Evolutionary conservation across 2,888 invertebrate genomes (phyloP).

Genomic region (Ennomos quercinarius): DNA sequence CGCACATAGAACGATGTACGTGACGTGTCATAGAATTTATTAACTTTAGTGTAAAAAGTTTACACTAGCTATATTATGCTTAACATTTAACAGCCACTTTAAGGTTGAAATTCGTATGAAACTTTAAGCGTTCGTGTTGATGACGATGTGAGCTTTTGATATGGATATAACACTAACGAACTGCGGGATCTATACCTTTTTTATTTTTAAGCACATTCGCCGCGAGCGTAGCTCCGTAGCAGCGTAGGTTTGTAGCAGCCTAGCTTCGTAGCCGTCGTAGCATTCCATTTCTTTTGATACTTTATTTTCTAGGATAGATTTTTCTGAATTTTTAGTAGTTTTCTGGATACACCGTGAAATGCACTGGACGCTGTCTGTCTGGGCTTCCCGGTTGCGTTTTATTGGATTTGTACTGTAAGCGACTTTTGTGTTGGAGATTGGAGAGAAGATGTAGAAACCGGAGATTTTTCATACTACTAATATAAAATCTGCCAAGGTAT

Average conservation of each 20-base stretch:
- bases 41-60: background rate
- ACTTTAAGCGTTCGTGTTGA: too few relatives aligned
- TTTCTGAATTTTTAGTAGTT: background rate
- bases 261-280: conserved; percentile 9
- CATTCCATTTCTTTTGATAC: conserved; percentile 6
- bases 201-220: background rate
- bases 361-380: conserved; percentile 14
- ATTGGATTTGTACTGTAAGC: conserved; percentile 29
- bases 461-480: conserved; percentile 6
- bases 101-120: too few relatives aligned
- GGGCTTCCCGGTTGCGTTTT: conserved; percentile 18
- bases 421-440: conserved; percentile 20
- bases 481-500: background rate
- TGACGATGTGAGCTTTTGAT: too few relatives aligned
- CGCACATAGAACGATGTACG: conserved; percentile 10
- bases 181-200: too few relatives aligned
- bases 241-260: conserved; percentile 11
- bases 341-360: conserved; percentile 21
- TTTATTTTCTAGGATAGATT: conserved; percentile 14
- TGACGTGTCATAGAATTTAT: conserved; percentile 15
- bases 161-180: too few relatives aligned
- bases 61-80: too few relatives aligned
- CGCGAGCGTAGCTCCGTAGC: conserved; percentile 17
- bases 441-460: conserved; percentile 22
- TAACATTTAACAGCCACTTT: too few relatives aligned